These are phyloP conservation scores for Pholis gunnellus DNA, from an alignment of 2,113 vertebrate species.

Conservation along the genomic window DNA sequence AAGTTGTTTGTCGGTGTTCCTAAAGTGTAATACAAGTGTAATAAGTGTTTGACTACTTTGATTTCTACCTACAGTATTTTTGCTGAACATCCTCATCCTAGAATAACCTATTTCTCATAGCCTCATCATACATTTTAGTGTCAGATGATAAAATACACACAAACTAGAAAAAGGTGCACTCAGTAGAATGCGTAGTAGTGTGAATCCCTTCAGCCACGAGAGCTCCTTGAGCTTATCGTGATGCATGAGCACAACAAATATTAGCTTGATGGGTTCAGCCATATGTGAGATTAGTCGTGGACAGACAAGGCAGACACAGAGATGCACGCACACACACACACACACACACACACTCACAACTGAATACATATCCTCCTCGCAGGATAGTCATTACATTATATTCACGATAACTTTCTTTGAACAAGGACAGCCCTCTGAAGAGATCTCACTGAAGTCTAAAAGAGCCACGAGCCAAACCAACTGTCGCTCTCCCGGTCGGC, in stretches of 20 bases:
- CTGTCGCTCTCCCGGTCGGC: conserved; percentile 35
- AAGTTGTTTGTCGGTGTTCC: too few relatives aligned
- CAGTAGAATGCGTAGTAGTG: too few relatives aligned
- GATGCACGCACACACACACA: too few relatives aligned
- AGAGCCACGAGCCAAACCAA: conserved; percentile 20
- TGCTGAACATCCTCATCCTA: too few relatives aligned
- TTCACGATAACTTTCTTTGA: conserved; percentile 2
- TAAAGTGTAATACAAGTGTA: too few relatives aligned
- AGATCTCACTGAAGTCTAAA: conserved; percentile 20
- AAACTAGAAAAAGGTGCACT: too few relatives aligned
- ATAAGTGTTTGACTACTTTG: background rate
- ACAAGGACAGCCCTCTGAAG: conserved; percentile 12
- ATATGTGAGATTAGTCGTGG: background rate
- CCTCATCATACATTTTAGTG: too few relatives aligned
- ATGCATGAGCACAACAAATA: background rate
- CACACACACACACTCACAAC: too few relatives aligned
- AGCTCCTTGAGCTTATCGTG: too few relatives aligned
- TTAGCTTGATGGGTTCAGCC: background rate
- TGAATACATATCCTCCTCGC: background rate
- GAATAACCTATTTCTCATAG: too few relatives aligned
- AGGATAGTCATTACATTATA: background rate
- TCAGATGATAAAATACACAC: background rate
- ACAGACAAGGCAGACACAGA: background rate
- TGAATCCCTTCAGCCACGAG: too few relatives aligned
- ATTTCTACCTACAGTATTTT: background rate